These are phyloP conservation scores for Todiramphus saurophagus DNA, from an alignment of 2,113 vertebrate genomes.

Conservation along the genomic window DNA sequence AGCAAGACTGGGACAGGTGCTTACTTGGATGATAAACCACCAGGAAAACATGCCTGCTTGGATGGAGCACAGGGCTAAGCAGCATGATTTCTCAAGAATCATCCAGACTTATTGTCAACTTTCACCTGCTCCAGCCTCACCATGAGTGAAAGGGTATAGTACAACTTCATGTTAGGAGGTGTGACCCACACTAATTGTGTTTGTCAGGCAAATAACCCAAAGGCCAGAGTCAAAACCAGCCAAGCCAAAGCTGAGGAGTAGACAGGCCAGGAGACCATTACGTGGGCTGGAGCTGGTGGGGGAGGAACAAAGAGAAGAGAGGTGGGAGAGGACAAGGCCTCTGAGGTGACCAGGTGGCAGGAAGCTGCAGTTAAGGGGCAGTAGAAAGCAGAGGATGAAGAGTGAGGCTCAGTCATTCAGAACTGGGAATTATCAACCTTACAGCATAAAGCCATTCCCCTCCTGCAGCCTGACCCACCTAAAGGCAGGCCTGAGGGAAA, in stretches of 20 bases:
- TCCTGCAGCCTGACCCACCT: not conserved
- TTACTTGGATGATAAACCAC: not conserved
- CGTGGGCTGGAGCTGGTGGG: accelerated
- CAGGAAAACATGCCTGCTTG: not conserved
- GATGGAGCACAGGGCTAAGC: not conserved
- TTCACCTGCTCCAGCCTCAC: not conserved
- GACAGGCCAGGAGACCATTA: not conserved
- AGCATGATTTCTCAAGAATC: not conserved
- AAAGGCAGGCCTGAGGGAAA: not conserved
- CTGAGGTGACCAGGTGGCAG: not conserved
- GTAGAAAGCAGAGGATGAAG: not conserved
- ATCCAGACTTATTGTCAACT: not conserved
- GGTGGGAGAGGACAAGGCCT: not conserved
- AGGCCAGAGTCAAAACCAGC: not conserved
- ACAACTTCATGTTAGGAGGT: not conserved
- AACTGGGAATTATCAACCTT: not conserved
- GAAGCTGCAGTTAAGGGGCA: not conserved
- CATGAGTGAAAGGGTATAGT: not conserved
- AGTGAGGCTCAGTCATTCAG: not conserved
- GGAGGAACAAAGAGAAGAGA: not conserved
- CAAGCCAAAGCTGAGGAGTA: not conserved
- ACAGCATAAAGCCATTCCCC: not conserved
- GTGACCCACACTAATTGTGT: not conserved
- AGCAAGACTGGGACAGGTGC: not conserved
- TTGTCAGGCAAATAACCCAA: not conserved